Base-by-base conservation (phyloP, 1,140 invertebrate genomes). In the Aphelinus certus region DNA sequence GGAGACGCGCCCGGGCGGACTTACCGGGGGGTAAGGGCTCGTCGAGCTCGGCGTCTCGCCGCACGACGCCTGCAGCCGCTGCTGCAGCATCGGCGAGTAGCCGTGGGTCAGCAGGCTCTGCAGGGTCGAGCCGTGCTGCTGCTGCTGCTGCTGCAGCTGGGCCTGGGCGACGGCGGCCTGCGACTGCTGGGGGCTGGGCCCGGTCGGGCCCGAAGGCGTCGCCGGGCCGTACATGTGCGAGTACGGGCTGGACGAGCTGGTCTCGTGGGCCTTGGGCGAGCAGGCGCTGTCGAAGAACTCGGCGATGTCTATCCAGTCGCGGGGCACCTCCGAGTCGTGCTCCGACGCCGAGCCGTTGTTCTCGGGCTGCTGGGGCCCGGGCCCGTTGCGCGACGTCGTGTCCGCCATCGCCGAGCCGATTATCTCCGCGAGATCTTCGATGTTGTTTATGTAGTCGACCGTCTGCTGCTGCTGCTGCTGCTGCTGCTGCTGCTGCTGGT, bases 331-430 rank as follows among this genome's bases (percentile, higher is more conserved):
- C 5, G 53, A 55, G 53, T 26, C 75, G 47, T 62, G 70, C 5
- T 68, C 64, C 2, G 69, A 72, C 0, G 63, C 7, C 95, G 89
- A 80, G 94, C 94, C 89, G 94, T 94, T 94, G 93, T 95, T 78
- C 94, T 82, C 83, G 51, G 90, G 88, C 58, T 92, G 92, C 10
- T 90, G 88, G 53, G 90, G 89, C 1, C 91, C 91, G 71, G 92
- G 92, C 72, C 91, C 90, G 57, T 91, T 90, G 3, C 90, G 92
- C 7, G 92, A 91, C 0, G 94, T 95, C 1, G 94, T 95, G 80
- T 96, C 95, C 0, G 95, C 94, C 77, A 96, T 96, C n/a, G 95
- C 95, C 1, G 93, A 95, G 0, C 95, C 94, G 68, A 96, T 96
- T 43, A 96, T 94, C 26, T 94, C 94, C 0, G 95, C 94, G 75